Evolutionary conservation across 2,113 vertebrate genomes (phyloP), one percentile per base, ranked within the genome.

Genomic region (Hippolais icterina): DNA sequence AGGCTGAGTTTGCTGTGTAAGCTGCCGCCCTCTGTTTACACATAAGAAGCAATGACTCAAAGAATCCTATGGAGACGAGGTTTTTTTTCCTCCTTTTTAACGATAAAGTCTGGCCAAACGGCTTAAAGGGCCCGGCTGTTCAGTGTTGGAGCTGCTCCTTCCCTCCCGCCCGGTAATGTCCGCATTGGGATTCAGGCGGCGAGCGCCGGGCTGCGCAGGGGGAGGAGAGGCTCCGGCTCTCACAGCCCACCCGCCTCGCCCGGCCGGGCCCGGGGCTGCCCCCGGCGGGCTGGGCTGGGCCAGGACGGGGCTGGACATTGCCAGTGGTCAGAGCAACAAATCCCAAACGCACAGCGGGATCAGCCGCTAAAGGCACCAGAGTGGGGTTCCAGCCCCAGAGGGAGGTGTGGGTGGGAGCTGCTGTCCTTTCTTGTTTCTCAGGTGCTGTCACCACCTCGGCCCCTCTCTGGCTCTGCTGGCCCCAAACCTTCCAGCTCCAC

Each of bases 21-120:
- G 95, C 96, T 97, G 94, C 95, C 63, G 96, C 96, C 95, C 92
- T 91, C 94, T 97, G 96, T 97, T 97, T 96, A 96, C 96, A 94
- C 95, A 96, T 25, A 93, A 95, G 96, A 75, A 94, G 95, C 95
- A 89, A 96, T 83, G 96, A 94, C 94, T 97, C 95, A 96, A 89
- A 95, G 93, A 95, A 96, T 90, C 96, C 97, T 94, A 84, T 28
- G 61, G 96, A 96, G 96, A 96, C 78, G 70, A 24, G 46, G 8
- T 59, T 89, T 90, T 24, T 24, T 33, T 35, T 5, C 18, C 25
- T 89, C 81, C 72, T 92, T 96, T 94, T 81, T 61, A 94, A 86
- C 35, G 39, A 63, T 79, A 81, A 85, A 85, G 92, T 66, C 94
- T 96, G 84, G 84, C 92, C 94, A 89, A 95, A 89, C 11, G 22